Conservation (phyloP, 2,888 invertebrate species). For the Drosophila trichaetosa region DNA sequence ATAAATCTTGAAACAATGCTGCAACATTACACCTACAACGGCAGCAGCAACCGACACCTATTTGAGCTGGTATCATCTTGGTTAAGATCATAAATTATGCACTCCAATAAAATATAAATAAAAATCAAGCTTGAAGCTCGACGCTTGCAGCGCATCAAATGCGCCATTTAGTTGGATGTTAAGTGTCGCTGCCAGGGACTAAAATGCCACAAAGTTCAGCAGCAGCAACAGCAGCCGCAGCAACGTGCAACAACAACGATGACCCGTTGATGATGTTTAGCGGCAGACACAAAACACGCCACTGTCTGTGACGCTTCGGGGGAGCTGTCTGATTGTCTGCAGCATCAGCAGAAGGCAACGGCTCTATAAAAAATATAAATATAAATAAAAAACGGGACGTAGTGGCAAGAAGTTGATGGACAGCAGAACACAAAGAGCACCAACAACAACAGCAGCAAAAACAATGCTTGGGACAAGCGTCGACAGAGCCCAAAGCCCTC, state of each 20-base stretch:
- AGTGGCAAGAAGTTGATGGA: slow-evolving; percentile 58
- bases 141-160: slow-evolving; percentile 60
- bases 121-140: slow-evolving; percentile 67
- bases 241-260: slow-evolving; percentile 39
- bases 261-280: slow-evolving; percentile 67
- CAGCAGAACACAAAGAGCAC: slow-evolving; percentile 53
- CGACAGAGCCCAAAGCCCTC: slow-evolving; percentile 49
- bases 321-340: slow-evolving; percentile 41
- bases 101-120: slow-evolving; percentile 70
- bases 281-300: slow-evolving; percentile 69
- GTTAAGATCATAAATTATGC: slow-evolving; percentile 59
- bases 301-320: slow-evolving; percentile 53
- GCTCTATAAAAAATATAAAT: slow-evolving; percentile 42
- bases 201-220: slow-evolving; percentile 72
- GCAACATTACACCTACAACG: slow-evolving; percentile 40
- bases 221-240: slow-evolving; percentile 16
- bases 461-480: slow-evolving; percentile 45
- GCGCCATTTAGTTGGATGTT: slow-evolving; percentile 76
- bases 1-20: slow-evolving; percentile 56
- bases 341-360: slow-evolving; percentile 32
- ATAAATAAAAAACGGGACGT: slow-evolving; percentile 52
- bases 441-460: slow-evolving; percentile 13
- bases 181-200: slow-evolving; percentile 77
- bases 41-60: slow-evolving; percentile 12
- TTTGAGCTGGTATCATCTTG: slow-evolving; percentile 28